Evolutionary conservation across 2,797 vertebrate genomes (phyloP), one percentile per base, ranked within the genome.

Genomic region (Chromis chromis): DNA sequence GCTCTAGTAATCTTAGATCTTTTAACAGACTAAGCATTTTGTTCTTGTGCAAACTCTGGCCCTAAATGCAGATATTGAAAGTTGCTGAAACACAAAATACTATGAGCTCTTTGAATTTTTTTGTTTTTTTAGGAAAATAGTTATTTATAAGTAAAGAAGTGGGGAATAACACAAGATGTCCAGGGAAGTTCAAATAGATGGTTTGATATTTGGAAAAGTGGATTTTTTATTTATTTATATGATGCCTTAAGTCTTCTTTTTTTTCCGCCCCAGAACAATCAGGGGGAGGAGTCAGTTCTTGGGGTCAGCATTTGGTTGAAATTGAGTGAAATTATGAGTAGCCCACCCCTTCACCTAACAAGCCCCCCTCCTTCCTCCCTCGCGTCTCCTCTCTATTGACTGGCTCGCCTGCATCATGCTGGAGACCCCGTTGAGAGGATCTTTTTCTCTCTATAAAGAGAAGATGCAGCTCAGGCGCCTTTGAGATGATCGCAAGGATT

Each of bases 371-470:
- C 76, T 48, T 40, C 71, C 76, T 72, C 67, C 86, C 72, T 80
- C 76, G 66, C 82, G 55, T 86, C 79, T 84, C 78, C 88, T 68
- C 85, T 88, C 87, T 77, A 87, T 91, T 89, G 89, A 89, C 85
- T 87, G 81, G 74, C 88, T 93, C 88, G 88, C 87, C 92, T 85
- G 91, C 90, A 94, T 93, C 94, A 94, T 89, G 91, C 90, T 84
- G 94, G 94, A 94, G 92, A 93, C 94, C 89, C 94, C 94, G 92
- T 92, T 74, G 95, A 93, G 93, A 94, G 92, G 93, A 91, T 92
- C 92, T 93, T 89, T 25, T 94, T 88, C 93, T 87, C 93, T 93
- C 92, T 95, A 95, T 95, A 95, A 95, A 95, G 94, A 91, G 86
- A 91, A 90, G 94, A 93, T 92, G 93, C 92, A 81, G 91, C 91